Evolutionary conservation across 1,140 invertebrate genomes (phyloP), one percentile per base, ranked within the genome.

Genomic region (Drosophila willistoni): DNA sequence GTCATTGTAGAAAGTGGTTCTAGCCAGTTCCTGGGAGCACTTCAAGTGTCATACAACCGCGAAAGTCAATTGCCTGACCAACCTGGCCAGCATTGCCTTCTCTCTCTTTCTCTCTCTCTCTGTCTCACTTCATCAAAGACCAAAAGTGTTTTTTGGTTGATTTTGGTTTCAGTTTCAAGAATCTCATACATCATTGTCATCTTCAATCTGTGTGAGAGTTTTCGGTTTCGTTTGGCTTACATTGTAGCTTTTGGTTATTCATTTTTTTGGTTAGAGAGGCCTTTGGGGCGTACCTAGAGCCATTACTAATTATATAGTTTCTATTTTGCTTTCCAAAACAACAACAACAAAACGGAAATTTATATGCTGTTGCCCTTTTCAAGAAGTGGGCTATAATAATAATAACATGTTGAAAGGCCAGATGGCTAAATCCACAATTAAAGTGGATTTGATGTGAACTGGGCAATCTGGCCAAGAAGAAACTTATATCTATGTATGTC

Each of bases 221-320:
- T 79, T 79, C 77, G 77, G 74, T 79, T 77, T 79, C 77, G 74
- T 79, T 79, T 77, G 62, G 22, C 14, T 33, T 47, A 29, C 55
- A 73, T 68, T 68, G 22, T 55, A 36, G 33, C 14, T 61, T 42
- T 33, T 56, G 47, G 51, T 67, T 66, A n/a, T 51, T 57, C 44
- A 39, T 29, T 29, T 29, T 29, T 66, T 60, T 63, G 34, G 13
- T 29, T 41, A 33, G 10, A 33, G 25, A 77, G 73, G 73, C 73
- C 77, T 77, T 62, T 62, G 44, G 69, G 73, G 69, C 77, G 73
- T 79, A 76, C 73, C 73, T 72, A 79, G 73, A 76, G 73, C 65
- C 77, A 79, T 77, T 73, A 79, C 77, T 79, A 79, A 79, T 79
- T 79, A 79, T 79, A 79, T 79, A 79, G 77, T 79, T 79, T 79